Evolutionary conservation across 2,888 invertebrate species (phyloP), one percentile per base, ranked within the genome.

Genomic region (Didymodactylos carnosus): DNA sequence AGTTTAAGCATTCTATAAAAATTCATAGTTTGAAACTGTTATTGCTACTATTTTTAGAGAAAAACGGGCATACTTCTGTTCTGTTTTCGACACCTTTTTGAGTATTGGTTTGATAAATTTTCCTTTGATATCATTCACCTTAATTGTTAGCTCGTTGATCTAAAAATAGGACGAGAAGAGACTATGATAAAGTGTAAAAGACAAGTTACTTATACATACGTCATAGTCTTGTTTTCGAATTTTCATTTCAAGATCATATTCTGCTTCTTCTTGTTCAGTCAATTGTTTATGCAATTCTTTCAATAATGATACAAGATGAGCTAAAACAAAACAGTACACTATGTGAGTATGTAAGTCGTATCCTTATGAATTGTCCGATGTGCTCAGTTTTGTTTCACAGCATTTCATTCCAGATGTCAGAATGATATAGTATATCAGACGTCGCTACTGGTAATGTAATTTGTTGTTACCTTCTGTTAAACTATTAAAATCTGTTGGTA

Each of bases 61-160:
- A 29, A 3, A 14, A 23, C 23, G 5, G 7, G 5, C 27, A 79
- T 77, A 82, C 84, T 83, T 81, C 83, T 84, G 95, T 94, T 82
- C 83, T 77, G 89, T 94, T 93, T 98, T 98, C 86, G 95, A 95
- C 80, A 98, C 95, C 88, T 98, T 98, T 88, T 97, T 97, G 86
- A 99, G 87, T 81, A 94, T 91, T 82, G 95, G 95, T 87, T 95
- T 97, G 84, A 94, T 90, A 89, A 97, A 98, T 90, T 98, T 98
- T 85, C 97, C 97, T 87, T 95, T 91, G 85, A 97, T 91, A 88
- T 98, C 97, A 86, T 97, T 98, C 84, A 98, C 95, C 88, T 95
- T 94, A 87, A 92, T 89, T 88, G 94, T 97, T 86, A 98, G 89
- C 87, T 95, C 94, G 86, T 92, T 87, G 87, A 98, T 95, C 94